Percentiles rank a stretch among this genome's conserved stretches.
Evolutionary conservation across 2,888 invertebrate species (phyloP).

Genomic region (Teleiodes luculella): DNA sequence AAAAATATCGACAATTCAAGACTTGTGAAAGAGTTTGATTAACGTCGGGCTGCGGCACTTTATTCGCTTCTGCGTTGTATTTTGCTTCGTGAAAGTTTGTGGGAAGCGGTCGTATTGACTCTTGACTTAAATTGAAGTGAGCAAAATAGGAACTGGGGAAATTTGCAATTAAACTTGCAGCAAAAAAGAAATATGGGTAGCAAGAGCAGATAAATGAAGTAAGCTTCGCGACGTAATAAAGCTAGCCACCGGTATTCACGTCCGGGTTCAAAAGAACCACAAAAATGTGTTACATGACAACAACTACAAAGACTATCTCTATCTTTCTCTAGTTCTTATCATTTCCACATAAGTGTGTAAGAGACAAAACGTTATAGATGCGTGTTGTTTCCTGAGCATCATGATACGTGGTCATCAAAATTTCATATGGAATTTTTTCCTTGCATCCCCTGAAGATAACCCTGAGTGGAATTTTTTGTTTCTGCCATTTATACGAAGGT

Average conservation of each 20-base stretch:
- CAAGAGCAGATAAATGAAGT: no score
- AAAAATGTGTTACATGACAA: neutral
- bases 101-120: neutral
- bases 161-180: no score
- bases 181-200: no score
- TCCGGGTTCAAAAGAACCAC: neutral
- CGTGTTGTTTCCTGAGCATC: neutral
- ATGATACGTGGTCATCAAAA: neutral
- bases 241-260: neutral
- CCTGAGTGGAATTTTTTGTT: neutral
- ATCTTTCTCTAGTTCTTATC: neutral
- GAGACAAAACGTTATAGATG: neutral
- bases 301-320: neutral
- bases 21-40: slow-evolving; percentile 11
- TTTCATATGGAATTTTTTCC: neutral
- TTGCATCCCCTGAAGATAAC: neutral
- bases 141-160: no score
- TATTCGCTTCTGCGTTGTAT: neutral
- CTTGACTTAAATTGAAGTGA: neutral
- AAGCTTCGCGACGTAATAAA: neutral
- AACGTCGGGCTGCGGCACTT: slow-evolving; percentile 16
- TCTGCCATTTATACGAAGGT: neutral
- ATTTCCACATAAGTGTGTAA: neutral
- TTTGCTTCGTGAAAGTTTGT: neutral
- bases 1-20: slow-evolving; percentile 12